Conservation (phyloP, 2,113 vertebrate species). For the Baryphthengus martii region DNA sequence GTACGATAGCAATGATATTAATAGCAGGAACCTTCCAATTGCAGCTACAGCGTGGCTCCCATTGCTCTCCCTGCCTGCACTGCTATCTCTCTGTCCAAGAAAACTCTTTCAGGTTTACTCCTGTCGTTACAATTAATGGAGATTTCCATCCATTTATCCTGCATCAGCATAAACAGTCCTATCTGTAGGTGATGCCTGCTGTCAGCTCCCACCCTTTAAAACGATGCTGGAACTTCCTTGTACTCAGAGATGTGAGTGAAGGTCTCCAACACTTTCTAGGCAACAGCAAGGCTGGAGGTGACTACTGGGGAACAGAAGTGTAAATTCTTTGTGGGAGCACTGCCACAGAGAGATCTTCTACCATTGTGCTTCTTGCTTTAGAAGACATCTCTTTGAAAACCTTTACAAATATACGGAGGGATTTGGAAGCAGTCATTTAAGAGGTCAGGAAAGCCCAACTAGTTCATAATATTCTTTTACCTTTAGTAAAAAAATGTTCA, state of each 20-base stretch:
- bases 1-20: conserved; percentile 26
- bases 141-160: conserved; percentile 19
- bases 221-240: neutral
- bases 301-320: neutral
- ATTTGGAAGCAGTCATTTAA: neutral
- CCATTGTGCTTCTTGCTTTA: neutral
- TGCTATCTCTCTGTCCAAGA: neutral
- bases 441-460: neutral
- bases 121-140: neutral
- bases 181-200: conserved; percentile 11
- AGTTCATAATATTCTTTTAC: neutral
- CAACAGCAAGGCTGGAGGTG: neutral
- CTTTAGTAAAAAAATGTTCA: neutral
- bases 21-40: conserved; percentile 1
- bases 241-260: neutral
- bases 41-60: neutral
- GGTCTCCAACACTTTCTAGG: neutral
- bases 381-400: neutral
- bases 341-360: neutral
- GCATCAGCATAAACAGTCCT: conserved; percentile 26
- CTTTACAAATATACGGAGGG: neutral
- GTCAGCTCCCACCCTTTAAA: conserved; percentile 31
- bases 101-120: conserved; percentile 30
- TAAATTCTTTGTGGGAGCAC: neutral
- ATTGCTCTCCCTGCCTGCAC: neutral